Base-by-base conservation (phyloP, 2,888 invertebrate genomes). In the Drosophila emarginata region DNA sequence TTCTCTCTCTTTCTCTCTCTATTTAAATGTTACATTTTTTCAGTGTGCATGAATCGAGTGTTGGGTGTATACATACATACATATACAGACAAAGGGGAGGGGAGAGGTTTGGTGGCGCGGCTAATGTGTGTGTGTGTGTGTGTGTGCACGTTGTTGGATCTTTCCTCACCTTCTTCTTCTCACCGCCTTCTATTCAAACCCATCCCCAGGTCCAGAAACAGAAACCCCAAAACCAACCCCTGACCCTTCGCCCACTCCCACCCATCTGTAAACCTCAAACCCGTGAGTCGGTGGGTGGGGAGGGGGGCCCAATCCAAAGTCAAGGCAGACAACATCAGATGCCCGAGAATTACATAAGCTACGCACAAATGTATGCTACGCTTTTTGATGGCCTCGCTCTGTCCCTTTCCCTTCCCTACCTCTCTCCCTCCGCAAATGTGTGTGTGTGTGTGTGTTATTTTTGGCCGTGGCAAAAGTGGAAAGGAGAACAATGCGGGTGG, bases 111-210 rank as follows among this genome's bases (percentile, higher is more conserved):
- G 72, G 72, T 67, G 72, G 62, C 67, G 73, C 66, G 74, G 87
- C 87, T 86, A 83, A 83, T 86, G 83, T 80, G 79, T 85, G 83
- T 83, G 82, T 85, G 83, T 83, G 82, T n/a, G n/a, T n/a, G n/a
- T 82, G 80, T 85, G 83, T 83, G 82, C 81, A 80, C 84, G 86
- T 79, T 79, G 78, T 70, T 73, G 76, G 79, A 83, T 45, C 9
- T 45, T 9, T n/a, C n/a, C 45, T 45, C 45, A 45, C 18, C 18
- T 45, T 3, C 4, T 40, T 2, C 15, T 2, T 14, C 1, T 2
- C 18, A 3, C 1, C 9, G 26, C 26, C 7, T 18, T 67, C 77
- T 73, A 61, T 63, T 45, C 11, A 26, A 73, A 64, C 69, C 64
- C 74, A 71, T 68, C 61, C 54, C 66, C 58, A 54, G 51, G 60